Evolutionary conservation across 1,140 invertebrate genomes (phyloP).

Genomic region (Scaptomyza hsui): DNA sequence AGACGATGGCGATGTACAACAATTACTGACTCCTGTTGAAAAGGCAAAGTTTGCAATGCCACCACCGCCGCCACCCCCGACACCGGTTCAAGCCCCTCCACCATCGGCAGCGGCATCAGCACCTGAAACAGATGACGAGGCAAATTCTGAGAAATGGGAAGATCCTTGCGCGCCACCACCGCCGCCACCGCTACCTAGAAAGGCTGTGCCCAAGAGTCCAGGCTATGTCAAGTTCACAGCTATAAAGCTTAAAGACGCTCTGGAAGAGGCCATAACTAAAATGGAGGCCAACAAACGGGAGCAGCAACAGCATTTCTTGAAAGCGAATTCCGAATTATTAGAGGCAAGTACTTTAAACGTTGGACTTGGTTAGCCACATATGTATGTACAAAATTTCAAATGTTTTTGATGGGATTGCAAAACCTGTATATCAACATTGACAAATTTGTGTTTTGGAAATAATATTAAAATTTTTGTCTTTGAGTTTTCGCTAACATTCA

Average conservation of each 20-base stretch:
- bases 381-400: constrained; percentile 8
- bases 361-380: no score
- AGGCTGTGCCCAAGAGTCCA: constrained; percentile 12
- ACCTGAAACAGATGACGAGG: constrained; percentile 59
- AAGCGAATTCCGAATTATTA: no score
- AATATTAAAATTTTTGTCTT: constrained; percentile 37
- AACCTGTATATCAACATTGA: constrained; percentile 10
- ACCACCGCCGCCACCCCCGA: constrained; percentile 75
- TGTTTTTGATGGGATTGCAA: not conserved
- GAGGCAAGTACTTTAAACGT: no score
- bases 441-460: constrained; percentile 42
- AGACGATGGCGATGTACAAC: constrained; percentile 14
- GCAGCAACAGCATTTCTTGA: constrained; percentile 22
- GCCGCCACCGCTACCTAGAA: constrained; percentile 61
- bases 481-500: constrained; percentile 26
- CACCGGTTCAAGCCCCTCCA: constrained; percentile 62
- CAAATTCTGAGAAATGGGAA: constrained; percentile 69
- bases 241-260: constrained; percentile 61
- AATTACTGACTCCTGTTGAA: constrained; percentile 52
- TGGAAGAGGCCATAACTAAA: constrained; percentile 69
- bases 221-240: constrained; percentile 59
- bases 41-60: constrained; percentile 54
- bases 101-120: constrained; percentile 1
- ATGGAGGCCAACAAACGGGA: constrained; percentile 54
- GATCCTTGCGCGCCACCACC: constrained; percentile 71